Evolutionary conservation across 2,797 vertebrate species (phyloP), one percentile per base, ranked within the genome.

Genomic region (Liasis olivaceus): DNA sequence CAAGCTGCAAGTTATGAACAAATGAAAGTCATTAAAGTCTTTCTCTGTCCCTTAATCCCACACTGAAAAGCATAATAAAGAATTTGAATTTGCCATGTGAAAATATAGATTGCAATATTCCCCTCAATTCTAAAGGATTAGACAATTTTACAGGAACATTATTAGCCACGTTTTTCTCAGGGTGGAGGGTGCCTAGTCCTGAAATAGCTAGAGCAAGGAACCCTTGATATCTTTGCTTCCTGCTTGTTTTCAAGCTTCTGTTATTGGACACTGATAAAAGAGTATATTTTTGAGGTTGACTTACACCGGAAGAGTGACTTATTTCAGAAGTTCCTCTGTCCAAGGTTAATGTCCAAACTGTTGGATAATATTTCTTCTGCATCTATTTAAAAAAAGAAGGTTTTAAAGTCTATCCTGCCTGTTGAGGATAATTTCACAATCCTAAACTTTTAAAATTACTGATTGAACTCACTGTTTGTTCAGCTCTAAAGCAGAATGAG

Each of bases 401-500:
- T 9, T 13, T 60, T 63, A 88, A 51, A 24, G 13, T n/a, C 89
- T 8, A 81, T n/a, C 31, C 6, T 88, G 24, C 47, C 90, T 47
- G 58, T 13, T 20, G 58, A 28, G 17, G 87, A 66, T 13, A 66
- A 85, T 92, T 93, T 90, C 88, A 63, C 88, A 90, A 85, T 51
- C 85, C 47, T 59, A 17, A 20, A 77, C 2, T 58, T 66, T 28
- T n/a, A 54, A 64, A 66, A 89, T 69, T 64, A 93, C 36, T 92
- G 85, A 92, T 93, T 93, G 90, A 93, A 92, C 85, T 86, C 63
- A 56, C 56, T 84, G 54, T 87, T 88, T 90, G 36, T 59, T 92
- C 69, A 66, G 28, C 11, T 36, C 14, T 51, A 51, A 63, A 81
- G 51, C 51, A 42, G 15, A 47, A 0, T 26, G 86, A 24, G n/a